These are phyloP conservation scores for Drosophila affinis DNA, from an alignment of 2,888 invertebrate species.

Conservation along the genomic window DNA sequence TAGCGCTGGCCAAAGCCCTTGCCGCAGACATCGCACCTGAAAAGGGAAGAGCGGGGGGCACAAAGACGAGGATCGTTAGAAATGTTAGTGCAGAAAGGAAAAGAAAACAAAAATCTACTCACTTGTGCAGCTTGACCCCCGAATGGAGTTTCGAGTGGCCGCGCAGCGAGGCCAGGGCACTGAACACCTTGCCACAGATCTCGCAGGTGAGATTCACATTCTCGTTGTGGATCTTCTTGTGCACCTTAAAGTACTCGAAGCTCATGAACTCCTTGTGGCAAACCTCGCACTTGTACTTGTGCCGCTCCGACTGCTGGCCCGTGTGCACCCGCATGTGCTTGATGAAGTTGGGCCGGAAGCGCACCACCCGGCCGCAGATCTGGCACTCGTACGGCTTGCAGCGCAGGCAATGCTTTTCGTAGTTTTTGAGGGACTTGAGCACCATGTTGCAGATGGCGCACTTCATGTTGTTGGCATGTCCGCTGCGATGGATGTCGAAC, in stretches of 20 bases:
- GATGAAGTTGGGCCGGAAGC: constrained; percentile 84
- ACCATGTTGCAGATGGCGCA: constrained; percentile 84
- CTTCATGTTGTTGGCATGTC: constrained; percentile 84
- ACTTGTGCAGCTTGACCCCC: constrained; percentile 83
- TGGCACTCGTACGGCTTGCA: constrained; percentile 84
- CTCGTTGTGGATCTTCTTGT: constrained; percentile 86
- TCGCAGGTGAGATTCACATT: constrained; percentile 85
- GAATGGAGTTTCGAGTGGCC: constrained; percentile 83
- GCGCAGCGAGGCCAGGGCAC: constrained; percentile 83
- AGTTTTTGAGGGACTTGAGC: constrained; percentile 83
- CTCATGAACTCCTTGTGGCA: constrained; percentile 86
- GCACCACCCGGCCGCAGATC: constrained; percentile 83
- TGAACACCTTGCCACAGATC: constrained; percentile 85
- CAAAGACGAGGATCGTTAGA: too few species aligned
- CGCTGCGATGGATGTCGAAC: constrained; percentile 83
- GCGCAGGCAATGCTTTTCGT: constrained; percentile 83
- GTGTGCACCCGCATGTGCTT: constrained; percentile 84
- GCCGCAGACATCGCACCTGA: constrained; percentile 83
- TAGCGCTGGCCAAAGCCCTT: constrained; percentile 84
- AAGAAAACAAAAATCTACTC: neutral
- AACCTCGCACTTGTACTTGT: constrained; percentile 85
- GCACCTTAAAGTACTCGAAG: constrained; percentile 85
- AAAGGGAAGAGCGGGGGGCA: constrained; percentile 1
- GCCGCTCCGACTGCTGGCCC: constrained; percentile 83
- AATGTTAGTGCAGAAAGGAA: neutral